phyloP scores from a whole-genome alignment of 2,113 vertebrate genomes.

The Ailurus styani region DNA sequence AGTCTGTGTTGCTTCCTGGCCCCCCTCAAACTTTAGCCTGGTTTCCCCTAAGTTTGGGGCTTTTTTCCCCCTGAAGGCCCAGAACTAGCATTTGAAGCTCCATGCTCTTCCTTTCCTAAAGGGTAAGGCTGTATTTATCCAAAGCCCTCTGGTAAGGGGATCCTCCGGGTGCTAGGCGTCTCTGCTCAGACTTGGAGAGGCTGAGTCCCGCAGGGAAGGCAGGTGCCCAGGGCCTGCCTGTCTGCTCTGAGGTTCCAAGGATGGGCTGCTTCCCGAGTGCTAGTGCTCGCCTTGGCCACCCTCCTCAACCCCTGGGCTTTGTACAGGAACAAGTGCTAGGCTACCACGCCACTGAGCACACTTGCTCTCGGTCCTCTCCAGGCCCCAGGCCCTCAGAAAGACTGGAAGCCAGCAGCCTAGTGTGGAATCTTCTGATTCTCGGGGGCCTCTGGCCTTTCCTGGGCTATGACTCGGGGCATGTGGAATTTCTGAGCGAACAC shows the following conservation, averaged over 20 bases:
- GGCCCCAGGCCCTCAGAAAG: not conserved
- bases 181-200: not conserved
- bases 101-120: not conserved
- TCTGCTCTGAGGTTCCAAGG: not conserved
- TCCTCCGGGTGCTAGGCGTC: not conserved
- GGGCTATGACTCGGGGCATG: not conserved
- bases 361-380: not conserved
- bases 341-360: not conserved
- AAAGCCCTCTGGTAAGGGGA: not conserved
- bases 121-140: not conserved
- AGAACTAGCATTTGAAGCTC: not conserved
- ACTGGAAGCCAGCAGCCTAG: not conserved
- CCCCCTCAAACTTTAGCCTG: not conserved
- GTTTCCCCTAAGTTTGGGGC: not conserved
- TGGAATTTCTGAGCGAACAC: not conserved
- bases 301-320: not conserved
- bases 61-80: not conserved
- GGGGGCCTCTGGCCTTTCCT: not conserved
- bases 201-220: not conserved
- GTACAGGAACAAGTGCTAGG: not conserved
- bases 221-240: too few species aligned
- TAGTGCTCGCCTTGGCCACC: not conserved
- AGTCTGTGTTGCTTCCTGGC: not conserved
- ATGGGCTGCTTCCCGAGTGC: not conserved
- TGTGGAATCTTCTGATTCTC: not conserved